Percentiles rank a stretch among this genome's conserved stretches.
Conservation (phyloP, 2,113 vertebrate genomes). For the Calidris pugnax region DNA sequence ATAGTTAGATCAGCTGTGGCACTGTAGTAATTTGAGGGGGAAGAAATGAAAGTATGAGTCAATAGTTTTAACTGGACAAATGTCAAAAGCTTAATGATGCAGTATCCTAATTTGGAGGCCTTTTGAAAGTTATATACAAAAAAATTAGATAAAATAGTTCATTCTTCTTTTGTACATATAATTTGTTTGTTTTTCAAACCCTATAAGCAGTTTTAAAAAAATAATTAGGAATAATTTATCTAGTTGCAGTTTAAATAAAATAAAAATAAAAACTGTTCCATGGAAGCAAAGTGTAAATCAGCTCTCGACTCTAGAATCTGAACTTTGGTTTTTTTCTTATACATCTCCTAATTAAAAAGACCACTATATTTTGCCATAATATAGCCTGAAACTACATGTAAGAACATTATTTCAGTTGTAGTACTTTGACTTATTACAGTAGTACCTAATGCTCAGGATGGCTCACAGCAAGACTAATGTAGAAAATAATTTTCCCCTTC, state of each 20-base stretch:
- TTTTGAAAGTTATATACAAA: slow-evolving; percentile 63
- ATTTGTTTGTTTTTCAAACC: slow-evolving; percentile 40
- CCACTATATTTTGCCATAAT: neutral
- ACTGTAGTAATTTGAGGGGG: slow-evolving; percentile 87
- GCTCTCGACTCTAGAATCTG: neutral
- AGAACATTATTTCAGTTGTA: slow-evolving; percentile 24
- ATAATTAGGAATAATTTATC: neutral
- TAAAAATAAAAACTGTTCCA: neutral
- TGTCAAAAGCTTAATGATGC: slow-evolving; percentile 82
- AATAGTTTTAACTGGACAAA: slow-evolving; percentile 87
- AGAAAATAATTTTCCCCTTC: slow-evolving; percentile 53
- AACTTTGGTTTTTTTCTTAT: neutral
- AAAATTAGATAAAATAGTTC: slow-evolving; percentile 63
- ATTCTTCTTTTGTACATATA: neutral
- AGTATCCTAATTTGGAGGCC: slow-evolving; percentile 69
- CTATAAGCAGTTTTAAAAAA: neutral
- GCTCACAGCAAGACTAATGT: slow-evolving; percentile 45
- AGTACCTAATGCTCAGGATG: slow-evolving; percentile 22
- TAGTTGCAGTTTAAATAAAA: neutral
- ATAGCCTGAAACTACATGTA: neutral
- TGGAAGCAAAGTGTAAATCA: neutral
- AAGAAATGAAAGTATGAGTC: slow-evolving; percentile 82
- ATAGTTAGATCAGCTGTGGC: slow-evolving; percentile 91
- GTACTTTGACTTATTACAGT: slow-evolving; percentile 30
- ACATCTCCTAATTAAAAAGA: slow-evolving; percentile 20